phyloP scores from a whole-genome alignment of 2,797 vertebrate genomes.

The Melanotaenia pygmaea region DNA sequence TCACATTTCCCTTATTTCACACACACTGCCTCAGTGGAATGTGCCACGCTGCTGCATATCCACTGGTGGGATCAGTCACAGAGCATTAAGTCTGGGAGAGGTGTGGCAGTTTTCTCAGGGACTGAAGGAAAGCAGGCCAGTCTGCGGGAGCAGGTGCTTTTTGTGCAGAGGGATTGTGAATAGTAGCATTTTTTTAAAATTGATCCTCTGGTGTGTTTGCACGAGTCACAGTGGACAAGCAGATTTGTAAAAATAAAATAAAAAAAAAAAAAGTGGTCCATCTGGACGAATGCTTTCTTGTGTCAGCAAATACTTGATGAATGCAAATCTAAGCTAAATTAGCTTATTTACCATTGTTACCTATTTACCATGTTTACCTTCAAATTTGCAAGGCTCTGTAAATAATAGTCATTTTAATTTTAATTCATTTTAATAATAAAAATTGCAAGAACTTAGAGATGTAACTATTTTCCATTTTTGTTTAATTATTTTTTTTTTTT shows the following conservation, averaged over 20 bases:
- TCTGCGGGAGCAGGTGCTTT: constrained; percentile 50
- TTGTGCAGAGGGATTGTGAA: constrained; percentile 10
- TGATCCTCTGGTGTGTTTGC: neutral
- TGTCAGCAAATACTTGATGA: neutral
- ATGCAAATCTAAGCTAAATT: constrained; percentile 10
- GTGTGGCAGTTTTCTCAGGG: constrained; percentile 44
- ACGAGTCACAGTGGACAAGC: neutral
- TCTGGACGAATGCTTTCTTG: neutral
- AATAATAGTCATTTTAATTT: too few species aligned
- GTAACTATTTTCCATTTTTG: neutral
- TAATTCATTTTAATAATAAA: too few species aligned
- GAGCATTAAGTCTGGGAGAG: constrained; percentile 61
- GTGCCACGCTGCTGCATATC: constrained; percentile 55
- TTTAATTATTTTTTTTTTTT: too few species aligned
- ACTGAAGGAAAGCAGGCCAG: constrained; percentile 38
- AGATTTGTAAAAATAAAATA: constrained; percentile 1
- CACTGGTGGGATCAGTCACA: constrained; percentile 68
- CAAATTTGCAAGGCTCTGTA: constrained; percentile 40
- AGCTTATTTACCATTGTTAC: neutral
- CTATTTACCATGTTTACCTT: constrained; percentile 21
- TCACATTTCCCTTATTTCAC: constrained; percentile 72
- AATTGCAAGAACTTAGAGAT: neutral
- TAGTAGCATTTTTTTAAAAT: constrained; percentile 15
- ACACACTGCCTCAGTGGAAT: constrained; percentile 67
- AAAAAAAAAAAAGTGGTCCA: neutral